These are phyloP conservation scores for Cardiocondyla obscurior DNA, from an alignment of 1,140 invertebrate genomes.

Conservation along the genomic window DNA sequence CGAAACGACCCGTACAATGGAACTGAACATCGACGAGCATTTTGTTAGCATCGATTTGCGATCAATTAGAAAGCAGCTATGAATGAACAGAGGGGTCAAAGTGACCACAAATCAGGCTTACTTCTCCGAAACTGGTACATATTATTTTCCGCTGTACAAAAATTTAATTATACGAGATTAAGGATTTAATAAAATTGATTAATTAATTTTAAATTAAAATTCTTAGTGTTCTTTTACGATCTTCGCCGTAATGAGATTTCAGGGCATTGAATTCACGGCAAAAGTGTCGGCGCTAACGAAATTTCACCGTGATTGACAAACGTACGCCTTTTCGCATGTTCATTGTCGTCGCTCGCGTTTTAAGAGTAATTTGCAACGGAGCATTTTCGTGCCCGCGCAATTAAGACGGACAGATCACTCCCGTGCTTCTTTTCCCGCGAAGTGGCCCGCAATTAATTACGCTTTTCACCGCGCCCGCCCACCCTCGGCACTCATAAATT, in stretches of 20 bases:
- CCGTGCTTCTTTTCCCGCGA: neutral
- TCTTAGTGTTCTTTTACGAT: neutral
- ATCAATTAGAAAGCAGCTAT: neutral
- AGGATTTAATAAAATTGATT: neutral
- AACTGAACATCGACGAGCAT: conserved; percentile 1
- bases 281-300: neutral
- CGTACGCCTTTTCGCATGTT: neutral
- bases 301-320: neutral
- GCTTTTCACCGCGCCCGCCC: neutral
- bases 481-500: neutral
- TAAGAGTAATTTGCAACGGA: neutral
- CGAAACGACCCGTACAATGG: neutral
- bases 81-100: neutral
- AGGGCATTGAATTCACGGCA: neutral
- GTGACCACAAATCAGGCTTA: neutral
- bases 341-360: neutral
- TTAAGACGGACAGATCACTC: neutral
- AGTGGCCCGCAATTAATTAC: conserved; percentile 22
- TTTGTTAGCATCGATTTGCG: neutral
- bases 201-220: neutral
- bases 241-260: neutral
- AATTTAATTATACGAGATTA: too few relatives aligned
- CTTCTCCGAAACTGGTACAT: neutral
- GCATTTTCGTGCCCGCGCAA: neutral
- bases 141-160: too few relatives aligned